Evolutionary conservation across 2,888 invertebrate species (phyloP).

Genomic region (Ischnus inquisitorius): DNA sequence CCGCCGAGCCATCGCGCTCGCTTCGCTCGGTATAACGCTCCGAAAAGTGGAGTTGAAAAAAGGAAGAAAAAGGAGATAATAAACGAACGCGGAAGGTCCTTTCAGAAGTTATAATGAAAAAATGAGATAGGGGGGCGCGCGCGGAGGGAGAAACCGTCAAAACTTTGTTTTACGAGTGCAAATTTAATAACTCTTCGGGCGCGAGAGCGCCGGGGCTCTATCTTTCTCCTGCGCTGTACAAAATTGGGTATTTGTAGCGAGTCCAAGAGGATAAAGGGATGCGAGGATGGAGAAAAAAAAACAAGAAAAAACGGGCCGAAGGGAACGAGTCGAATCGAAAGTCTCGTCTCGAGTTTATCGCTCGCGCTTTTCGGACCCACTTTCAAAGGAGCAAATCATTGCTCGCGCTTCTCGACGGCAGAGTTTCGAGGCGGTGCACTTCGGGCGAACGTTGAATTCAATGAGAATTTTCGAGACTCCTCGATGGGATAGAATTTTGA

Average conservation of each 20-base stretch:
- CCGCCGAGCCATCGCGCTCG: neutral
- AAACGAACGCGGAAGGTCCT: conserved; percentile 16
- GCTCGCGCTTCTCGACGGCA: too few relatives aligned
- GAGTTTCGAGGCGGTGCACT: too few relatives aligned
- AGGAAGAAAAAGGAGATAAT: conserved; percentile 16
- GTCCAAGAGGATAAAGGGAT: conserved; percentile 4
- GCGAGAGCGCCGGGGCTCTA: neutral
- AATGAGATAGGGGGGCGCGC: conserved; percentile 4
- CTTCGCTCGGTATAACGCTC: neutral
- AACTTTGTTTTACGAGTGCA: conserved; percentile 52
- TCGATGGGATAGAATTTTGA: too few relatives aligned
- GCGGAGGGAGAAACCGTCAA: conserved; percentile 20
- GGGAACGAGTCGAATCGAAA: conserved; percentile 10
- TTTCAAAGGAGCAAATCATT: neutral
- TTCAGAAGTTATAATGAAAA: conserved; percentile 49
- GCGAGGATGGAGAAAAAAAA: conserved; percentile 17
- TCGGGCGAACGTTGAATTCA: too few relatives aligned
- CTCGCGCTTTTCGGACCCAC: neutral
- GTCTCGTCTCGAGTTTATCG: conserved; percentile 1
- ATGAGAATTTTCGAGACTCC: too few relatives aligned
- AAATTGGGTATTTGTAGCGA: conserved; percentile 46
- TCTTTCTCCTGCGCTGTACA: neutral
- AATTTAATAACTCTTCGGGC: conserved; percentile 56
- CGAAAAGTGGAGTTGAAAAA: neutral
- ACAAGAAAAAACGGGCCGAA: neutral